Base-by-base conservation (phyloP, 1,140 invertebrate genomes). In the Lethocerus indicus region DNA sequence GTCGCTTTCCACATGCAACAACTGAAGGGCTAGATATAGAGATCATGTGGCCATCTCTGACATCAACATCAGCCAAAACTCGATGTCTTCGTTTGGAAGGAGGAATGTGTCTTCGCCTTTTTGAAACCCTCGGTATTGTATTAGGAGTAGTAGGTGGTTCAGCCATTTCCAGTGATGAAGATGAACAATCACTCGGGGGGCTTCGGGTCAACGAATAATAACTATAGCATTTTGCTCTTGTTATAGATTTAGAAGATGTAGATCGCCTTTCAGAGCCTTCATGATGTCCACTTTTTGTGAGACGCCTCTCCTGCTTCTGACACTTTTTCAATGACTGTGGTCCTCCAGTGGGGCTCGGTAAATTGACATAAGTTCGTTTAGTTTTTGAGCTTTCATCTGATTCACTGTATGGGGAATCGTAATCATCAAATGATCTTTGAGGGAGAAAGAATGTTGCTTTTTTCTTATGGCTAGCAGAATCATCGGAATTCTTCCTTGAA, bases 191-290 rank as follows among this genome's bases (percentile, higher is more conserved):
- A 45, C 60, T 61, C 7, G 60, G 60, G 7, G 59, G 60, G 51
- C 60, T 61, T 25, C 58, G 52, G 9, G 60, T 55, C 20, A 61
- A 51, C 7, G 61, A 63, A 49, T 61, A 63, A 40, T 61, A 62
- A 4, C 59, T 60, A 39, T 60, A 61, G 47, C 59, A 59, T 55
- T 60, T 61, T 2, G 59, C 51, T 23, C 56, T 45, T 23, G 55
- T 50, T 24, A 54, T 53, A 1, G 54, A 54, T 45, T 57, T 57
- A 26, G 48, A 37, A 4, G 25, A 36, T 24, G 35, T 21, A 21
- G 24, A 32, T 21, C 28, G n/a, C 18, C 47, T 35, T 41, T 52
- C 43, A 18, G 23, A 39, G 6, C 3, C 21, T 4, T 13, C 18
- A 25, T 49, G 32, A 24, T 49, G 32, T 20, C 41, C 29, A 27